phyloP scores from a whole-genome alignment of 2,797 vertebrate genomes.

The Loriculus beryllinus region DNA sequence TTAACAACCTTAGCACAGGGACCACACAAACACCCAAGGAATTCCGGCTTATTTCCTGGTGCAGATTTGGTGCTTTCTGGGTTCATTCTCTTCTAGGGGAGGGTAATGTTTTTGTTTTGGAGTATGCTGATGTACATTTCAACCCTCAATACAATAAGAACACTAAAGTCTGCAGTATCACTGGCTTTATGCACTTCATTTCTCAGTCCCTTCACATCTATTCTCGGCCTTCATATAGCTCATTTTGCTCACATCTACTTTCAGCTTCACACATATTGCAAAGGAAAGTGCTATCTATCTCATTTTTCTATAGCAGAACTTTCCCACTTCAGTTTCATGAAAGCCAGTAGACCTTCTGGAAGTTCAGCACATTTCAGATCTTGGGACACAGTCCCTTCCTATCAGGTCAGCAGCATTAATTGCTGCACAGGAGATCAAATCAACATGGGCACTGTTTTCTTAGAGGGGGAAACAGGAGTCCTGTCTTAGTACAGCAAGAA shows the following conservation, averaged over 20 bases:
- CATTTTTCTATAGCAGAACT: neutral
- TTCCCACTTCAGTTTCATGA: neutral
- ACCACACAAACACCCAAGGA: neutral
- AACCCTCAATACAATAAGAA: neutral
- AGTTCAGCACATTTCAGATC: neutral
- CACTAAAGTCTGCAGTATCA: accelerated
- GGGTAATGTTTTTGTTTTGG: neutral
- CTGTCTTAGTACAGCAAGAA: neutral
- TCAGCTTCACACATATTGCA: neutral
- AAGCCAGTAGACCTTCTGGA: neutral
- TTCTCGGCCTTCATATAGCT: accelerated
- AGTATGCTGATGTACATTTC: neutral
- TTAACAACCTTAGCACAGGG: neutral
- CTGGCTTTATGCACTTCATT: neutral
- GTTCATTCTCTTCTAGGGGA: neutral
- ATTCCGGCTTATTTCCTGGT: neutral
- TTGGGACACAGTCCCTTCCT: neutral
- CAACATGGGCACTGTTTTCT: neutral
- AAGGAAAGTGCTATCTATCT: neutral
- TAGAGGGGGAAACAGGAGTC: neutral
- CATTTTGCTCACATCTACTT: neutral
- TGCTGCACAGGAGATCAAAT: neutral
- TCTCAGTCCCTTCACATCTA: neutral
- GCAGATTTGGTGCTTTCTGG: neutral
- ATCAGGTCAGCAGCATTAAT: neutral